Evolutionary conservation across 2,888 invertebrate genomes (phyloP).

Genomic region (Andrena minutula): DNA sequence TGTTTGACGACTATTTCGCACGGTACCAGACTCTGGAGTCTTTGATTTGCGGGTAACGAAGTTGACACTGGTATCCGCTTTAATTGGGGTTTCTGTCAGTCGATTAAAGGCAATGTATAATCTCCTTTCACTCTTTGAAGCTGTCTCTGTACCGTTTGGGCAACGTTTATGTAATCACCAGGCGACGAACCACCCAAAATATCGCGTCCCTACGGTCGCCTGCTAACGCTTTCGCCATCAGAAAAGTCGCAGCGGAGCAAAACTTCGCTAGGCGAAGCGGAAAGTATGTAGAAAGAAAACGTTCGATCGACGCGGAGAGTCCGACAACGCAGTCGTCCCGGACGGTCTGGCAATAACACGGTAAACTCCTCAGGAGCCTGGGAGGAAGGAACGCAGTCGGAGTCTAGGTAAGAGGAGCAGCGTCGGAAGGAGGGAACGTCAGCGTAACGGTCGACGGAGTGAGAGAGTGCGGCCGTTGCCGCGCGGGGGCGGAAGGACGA

Average conservation of each 20-base stretch:
- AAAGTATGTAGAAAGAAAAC: slow-evolving; percentile 3
- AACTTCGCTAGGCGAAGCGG: background rate
- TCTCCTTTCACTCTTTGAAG: too few species aligned
- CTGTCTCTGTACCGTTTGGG: too few species aligned
- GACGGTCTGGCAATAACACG: slow-evolving; percentile 71
- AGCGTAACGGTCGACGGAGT: slow-evolving; percentile 31
- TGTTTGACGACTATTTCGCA: background rate
- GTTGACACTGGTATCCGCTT: too few species aligned
- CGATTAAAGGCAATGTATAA: too few species aligned
- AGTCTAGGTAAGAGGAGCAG: slow-evolving; percentile 41
- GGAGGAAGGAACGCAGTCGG: slow-evolving; percentile 52
- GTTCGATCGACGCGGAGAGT: slow-evolving; percentile 55
- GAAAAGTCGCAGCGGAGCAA: too few species aligned
- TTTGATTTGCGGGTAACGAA: too few species aligned
- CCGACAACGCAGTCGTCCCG: slow-evolving; percentile 62
- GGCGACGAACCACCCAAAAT: too few species aligned
- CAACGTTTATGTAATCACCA: too few species aligned
- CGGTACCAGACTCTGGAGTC: too few species aligned
- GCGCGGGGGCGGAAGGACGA: slow-evolving; percentile 37
- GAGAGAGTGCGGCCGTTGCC: slow-evolving; percentile 25
- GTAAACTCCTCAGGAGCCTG: slow-evolving; percentile 62
- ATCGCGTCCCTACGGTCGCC: too few species aligned
- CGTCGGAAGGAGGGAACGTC: slow-evolving; percentile 40
- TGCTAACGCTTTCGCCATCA: too few species aligned
- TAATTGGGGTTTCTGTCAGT: too few species aligned